phyloP scores from a whole-genome alignment of 2,797 vertebrate species.

The Corythornis leucogaster region DNA sequence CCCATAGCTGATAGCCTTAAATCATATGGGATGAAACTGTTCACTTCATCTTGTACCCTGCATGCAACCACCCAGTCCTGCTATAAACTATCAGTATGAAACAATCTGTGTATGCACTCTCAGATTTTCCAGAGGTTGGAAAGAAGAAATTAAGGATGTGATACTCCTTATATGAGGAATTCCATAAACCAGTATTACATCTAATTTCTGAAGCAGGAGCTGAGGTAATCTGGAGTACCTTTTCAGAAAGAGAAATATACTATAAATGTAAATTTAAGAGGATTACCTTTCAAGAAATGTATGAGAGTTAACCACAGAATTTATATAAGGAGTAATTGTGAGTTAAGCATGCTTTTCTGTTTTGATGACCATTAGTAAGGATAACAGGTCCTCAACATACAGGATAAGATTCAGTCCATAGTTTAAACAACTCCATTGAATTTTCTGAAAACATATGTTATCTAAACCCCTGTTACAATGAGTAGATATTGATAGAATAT shows the following conservation, averaged over 20 bases:
- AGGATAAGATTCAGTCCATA: neutral
- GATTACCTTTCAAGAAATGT: neutral
- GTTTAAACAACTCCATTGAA: neutral
- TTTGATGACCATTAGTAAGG: neutral
- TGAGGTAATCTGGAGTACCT: neutral
- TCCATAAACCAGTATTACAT: neutral
- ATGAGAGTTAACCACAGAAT: neutral
- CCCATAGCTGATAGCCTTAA: neutral
- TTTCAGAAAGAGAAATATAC: neutral
- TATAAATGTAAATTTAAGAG: neutral
- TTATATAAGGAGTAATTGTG: neutral
- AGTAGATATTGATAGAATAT: neutral
- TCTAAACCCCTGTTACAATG: neutral
- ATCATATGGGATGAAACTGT: neutral
- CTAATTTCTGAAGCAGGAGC: neutral
- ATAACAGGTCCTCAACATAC: neutral
- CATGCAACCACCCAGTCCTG: neutral
- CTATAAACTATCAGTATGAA: neutral
- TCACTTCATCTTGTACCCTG: neutral
- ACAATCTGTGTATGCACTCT: neutral
- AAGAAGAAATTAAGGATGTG: neutral
- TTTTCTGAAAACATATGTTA: neutral
- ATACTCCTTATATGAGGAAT: neutral
- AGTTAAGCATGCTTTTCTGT: neutral
- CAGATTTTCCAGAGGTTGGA: neutral